Base-by-base conservation (phyloP, 2,797 vertebrate genomes). In the Esox lucius region DNA sequence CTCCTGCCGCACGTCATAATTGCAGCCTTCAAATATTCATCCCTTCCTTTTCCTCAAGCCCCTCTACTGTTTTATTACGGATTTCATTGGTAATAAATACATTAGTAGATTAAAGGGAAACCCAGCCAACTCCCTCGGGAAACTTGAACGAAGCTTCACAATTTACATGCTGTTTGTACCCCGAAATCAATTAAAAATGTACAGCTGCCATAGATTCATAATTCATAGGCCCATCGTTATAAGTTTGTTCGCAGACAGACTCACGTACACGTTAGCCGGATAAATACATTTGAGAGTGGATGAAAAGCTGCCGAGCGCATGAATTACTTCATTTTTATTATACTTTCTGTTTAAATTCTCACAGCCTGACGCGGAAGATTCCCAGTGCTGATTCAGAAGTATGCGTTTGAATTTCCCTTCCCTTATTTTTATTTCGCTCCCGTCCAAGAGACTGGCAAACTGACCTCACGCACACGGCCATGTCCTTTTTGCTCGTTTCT, bases 171-270 rank as follows among this genome's bases (percentile, higher is more conserved):
- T 85, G 88, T 92, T 93, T 93, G 90, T 88, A 90, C 88, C 91
- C 82, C 61, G 88, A 87, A 92, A 89, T 91, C 85, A 91, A 93
- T 93, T 90, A 90, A 91, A 92, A 92, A 94, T 91, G 85, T 89
- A 91, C 89, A 91, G 80, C 87, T 87, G 87, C 88, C 83, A 84
- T 79, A 83, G 84, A 92, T 93, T 89, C 88, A 91, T 93, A 90
- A 94, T 94, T 94, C 87, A 94, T 92, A 87, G 66, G 73, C 82
- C 73, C 77, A 77, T 87, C 84, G 85, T 87, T 83, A 79, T 76
- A 80, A 77, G 85, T 73, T 83, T 59, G 64, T 87, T 73, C 71
- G 85, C 73, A 73, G 75, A 81, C 76, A 24, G 72, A 87, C 80
- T 81, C 77, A 68, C 77, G 84, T 82, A 83, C 86, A 64, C 82